Base-by-base conservation (phyloP, 2,888 invertebrate genomes). In the Petrolisthes cinctipes region DNA sequence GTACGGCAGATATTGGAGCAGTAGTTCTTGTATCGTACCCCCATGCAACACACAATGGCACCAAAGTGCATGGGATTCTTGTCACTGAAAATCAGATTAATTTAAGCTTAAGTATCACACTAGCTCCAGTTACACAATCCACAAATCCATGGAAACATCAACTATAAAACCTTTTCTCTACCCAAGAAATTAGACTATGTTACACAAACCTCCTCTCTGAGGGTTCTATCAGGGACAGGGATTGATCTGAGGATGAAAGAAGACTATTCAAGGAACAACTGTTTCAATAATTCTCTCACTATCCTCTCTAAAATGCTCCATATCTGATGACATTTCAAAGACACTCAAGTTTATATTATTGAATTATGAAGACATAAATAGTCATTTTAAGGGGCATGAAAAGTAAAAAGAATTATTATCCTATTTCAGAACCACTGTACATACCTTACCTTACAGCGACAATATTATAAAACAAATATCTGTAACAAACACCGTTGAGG, bases 1-100 rank as follows among this genome's bases (percentile, higher is more conserved):
- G 99, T 99, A 89, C 99, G 95, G 14, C 98, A 97, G 91, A 99
- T 96, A 93, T 99, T 99, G 0, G 99, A 98, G 93, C 99, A 99
- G 92, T 99, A 99, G 0, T 97, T 97, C 93, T 98, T 98, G 93
- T 99, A 99, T 87, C 99, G 95, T 4, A 97, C 96, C 5, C 99
- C 99, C 90, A 99, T 93, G 14, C 97, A 97, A 93, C 98, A 98
- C 80, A 98, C 96, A 91, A 99, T 98, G 0, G 98, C 96, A 75
- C 98, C 99, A 93, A 99, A 99, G 93, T 99, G 98, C 87, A 99
- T 93, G 91, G 95, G 95, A 92, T 98, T 98, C 92, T 98, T 98
- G 93, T 99, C 98, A 91, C 82, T 88, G 54, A n/a, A n/a, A 80
- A 20, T 54, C 76, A 57, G n/a, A 71, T 37, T 37, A 37, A 37